phyloP scores from a whole-genome alignment of 2,113 vertebrate genomes.

The Penelope pileata region DNA sequence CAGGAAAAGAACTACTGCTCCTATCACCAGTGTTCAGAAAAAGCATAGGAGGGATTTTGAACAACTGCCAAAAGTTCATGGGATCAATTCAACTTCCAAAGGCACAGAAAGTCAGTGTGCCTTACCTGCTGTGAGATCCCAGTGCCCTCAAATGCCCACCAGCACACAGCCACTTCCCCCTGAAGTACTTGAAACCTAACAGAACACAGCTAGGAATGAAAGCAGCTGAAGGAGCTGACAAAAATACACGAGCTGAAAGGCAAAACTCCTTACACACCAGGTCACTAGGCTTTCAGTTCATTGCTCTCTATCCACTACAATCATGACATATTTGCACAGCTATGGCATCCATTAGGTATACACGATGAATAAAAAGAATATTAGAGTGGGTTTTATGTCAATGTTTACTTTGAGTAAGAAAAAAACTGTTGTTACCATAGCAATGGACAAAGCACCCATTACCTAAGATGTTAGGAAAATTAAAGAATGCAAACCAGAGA shows the following conservation, averaged over 20 bases:
- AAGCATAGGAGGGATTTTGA: slow-evolving; percentile 17
- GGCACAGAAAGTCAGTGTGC: neutral
- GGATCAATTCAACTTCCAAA: slow-evolving; percentile 11
- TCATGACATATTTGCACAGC: neutral
- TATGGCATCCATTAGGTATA: neutral
- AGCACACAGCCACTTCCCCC: neutral
- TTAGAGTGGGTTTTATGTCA: neutral
- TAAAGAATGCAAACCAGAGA: neutral
- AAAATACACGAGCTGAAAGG: neutral
- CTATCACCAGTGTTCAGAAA: neutral
- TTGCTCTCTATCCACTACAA: neutral
- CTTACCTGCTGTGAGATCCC: neutral
- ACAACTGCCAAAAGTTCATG: slow-evolving; percentile 11
- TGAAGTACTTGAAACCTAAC: neutral
- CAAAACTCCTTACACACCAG: neutral
- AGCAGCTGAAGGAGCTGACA: neutral
- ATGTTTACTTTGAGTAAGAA: slow-evolving; percentile 48
- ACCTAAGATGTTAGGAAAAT: slow-evolving; percentile 15
- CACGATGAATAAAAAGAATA: neutral
- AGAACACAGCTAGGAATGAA: neutral
- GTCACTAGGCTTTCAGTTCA: neutral
- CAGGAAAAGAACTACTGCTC: neutral
- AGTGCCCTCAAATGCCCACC: neutral
- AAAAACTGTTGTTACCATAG: slow-evolving; percentile 53
- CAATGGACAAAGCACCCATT: slow-evolving; percentile 26